Evolutionary conservation across 1,140 invertebrate species (phyloP).

Genomic region (Hylaeus volcanicus): DNA sequence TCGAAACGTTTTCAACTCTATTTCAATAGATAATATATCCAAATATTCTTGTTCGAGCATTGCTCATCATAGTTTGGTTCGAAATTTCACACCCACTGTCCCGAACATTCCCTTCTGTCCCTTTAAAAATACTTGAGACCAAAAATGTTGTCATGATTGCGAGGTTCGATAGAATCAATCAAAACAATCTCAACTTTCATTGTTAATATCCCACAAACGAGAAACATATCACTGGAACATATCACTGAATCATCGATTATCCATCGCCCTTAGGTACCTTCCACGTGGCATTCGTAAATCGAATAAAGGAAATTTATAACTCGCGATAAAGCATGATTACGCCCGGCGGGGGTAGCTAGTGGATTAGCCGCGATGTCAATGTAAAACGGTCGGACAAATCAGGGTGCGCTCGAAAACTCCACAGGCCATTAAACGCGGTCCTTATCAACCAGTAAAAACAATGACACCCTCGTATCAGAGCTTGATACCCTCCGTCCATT

Average conservation of each 20-base stretch:
- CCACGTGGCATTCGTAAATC: not conserved
- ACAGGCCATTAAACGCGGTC: slow-evolving; percentile 48
- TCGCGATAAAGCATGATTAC: not conserved
- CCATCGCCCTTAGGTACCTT: not conserved
- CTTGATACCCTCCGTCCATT: slow-evolving; percentile 62
- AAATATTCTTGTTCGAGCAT: too few species aligned
- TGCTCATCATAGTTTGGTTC: too few species aligned
- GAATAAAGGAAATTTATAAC: slow-evolving; percentile 11
- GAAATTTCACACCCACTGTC: too few species aligned
- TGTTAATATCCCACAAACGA: too few species aligned
- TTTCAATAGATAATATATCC: too few species aligned
- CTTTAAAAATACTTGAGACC: too few species aligned
- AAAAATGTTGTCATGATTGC: too few species aligned
- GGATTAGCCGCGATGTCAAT: slow-evolving; percentile 30
- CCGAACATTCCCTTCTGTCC: too few species aligned
- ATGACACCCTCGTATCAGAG: slow-evolving; percentile 54
- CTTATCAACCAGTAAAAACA: slow-evolving; percentile 74
- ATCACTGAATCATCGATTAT: slow-evolving; percentile 6
- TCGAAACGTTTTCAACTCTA: too few species aligned
- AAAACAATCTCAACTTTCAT: too few species aligned
- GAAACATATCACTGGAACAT: too few species aligned
- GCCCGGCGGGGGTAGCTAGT: not conserved
- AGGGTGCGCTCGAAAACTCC: slow-evolving; percentile 54
- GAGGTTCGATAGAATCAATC: too few species aligned
- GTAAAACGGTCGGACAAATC: slow-evolving; percentile 57